phyloP scores from a whole-genome alignment of 2,888 invertebrate species.

The Drosophila ustulata region DNA sequence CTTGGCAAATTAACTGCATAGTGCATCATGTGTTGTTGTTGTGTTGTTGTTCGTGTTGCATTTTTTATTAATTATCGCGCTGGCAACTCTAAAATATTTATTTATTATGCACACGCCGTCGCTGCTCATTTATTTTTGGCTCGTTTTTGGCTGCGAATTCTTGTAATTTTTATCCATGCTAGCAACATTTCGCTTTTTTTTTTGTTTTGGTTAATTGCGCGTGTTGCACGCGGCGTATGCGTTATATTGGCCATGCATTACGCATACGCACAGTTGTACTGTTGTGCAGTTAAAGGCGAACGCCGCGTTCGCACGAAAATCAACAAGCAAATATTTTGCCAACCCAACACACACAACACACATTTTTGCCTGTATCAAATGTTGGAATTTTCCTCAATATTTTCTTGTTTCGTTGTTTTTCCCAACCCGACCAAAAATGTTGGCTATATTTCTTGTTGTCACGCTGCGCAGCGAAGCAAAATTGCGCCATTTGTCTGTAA shows the following conservation, averaged over 20 bases:
- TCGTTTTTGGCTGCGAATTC: conserved; percentile 17
- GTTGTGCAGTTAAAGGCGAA: no score
- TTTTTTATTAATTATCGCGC: conserved; percentile 61
- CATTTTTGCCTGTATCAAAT: conserved; percentile 50
- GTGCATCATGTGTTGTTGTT: conserved; percentile 16
- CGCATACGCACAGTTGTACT: conserved; percentile 68
- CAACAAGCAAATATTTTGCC: conserved; percentile 64
- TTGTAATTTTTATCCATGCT: conserved; percentile 38
- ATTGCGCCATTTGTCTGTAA: conserved; percentile 52
- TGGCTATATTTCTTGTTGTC: conserved; percentile 48
- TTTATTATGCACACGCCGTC: conserved; percentile 72
- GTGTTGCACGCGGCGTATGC: conserved; percentile 76
- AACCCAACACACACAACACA: conserved; percentile 25
- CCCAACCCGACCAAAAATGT: conserved; percentile 42
- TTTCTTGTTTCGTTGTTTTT: conserved; percentile 16
- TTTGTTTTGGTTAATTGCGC: conserved; percentile 76
- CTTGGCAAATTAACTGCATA: conserved; percentile 4
- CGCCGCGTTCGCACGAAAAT: conserved; percentile 49
- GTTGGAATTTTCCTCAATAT: conserved; percentile 51
- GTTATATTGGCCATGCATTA: conserved; percentile 50
- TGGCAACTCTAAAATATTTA: conserved; percentile 52
- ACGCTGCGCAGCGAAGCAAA: conserved; percentile 22
- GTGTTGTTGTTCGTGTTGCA: conserved; percentile 47
- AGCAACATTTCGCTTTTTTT: conserved; percentile 26
- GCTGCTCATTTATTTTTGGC: conserved; percentile 25